A percentile compares a stretch with the other conserved stretches of the same genome.
Conservation (phyloP, 2,113 vertebrate species). For the Gobio gobio region DNA sequence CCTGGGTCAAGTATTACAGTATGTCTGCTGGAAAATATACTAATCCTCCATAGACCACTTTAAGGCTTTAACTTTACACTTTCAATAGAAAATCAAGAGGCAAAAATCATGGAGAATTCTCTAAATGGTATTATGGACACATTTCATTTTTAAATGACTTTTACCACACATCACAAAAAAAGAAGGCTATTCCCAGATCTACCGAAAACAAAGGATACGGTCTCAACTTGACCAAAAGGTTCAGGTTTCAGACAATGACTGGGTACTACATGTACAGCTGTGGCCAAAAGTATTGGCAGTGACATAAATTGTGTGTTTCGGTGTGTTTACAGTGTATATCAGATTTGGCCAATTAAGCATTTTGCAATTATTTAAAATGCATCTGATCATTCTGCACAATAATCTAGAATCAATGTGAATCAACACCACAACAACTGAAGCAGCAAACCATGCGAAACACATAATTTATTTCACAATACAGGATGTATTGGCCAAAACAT, state of each 20-base stretch:
- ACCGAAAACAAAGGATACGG: background rate
- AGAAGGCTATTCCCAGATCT: background rate
- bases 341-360: no score
- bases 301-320: no score
- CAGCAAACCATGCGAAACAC: no score
- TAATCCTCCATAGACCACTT: conserved; percentile 16
- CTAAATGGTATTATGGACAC: background rate
- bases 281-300: no score
- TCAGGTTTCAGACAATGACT: background rate
- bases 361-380: no score
- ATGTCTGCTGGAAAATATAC: conserved; percentile 20
- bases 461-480: no score
- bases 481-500: no score
- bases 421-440: no score
- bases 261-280: background rate
- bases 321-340: no score
- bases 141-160: background rate
- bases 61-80: background rate
- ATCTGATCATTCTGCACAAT: no score
- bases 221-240: background rate
- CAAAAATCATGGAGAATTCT: background rate
- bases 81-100: background rate
- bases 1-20: conserved; percentile 12
- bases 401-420: no score
- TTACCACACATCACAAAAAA: background rate